Evolutionary conservation across 2,888 invertebrate species (phyloP), one percentile per base, ranked within the genome.

Genomic region (Eulithis prunata): DNA sequence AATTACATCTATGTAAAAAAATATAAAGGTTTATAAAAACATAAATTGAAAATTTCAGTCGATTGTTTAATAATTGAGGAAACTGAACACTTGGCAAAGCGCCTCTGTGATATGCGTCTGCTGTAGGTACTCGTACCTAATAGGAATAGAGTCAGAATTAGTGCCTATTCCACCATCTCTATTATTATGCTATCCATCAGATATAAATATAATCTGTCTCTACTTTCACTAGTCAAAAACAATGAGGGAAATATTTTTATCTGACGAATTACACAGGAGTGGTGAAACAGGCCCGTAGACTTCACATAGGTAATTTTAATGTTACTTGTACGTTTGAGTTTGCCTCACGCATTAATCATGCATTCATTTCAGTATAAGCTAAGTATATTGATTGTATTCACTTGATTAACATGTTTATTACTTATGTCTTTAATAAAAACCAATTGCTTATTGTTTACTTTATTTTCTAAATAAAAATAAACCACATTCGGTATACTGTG

Each of bases 331-430:
- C 74, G 36, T 78, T 79, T 86, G 77, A 80, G 83, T 89, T 21
- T 88, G 85, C 84, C 79, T 75, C 81, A 81, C 74, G 81, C 83
- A 76, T 87, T 85, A 41, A 72, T 83, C 83, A 80, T 84, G 81
- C 87, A 85, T 84, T 83, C 77, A 85, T 84, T 82, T 86, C 82
- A n/a, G n/a, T 80, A 82, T 86, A 85, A 85, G 79, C 78, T 75
- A 86, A 84, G 81, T 79, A 67, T 68, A 85, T 86, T 88, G 90
- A 32, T 88, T 89, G 89, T 91, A 91, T 90, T 91, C 91, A 91
- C 90, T 91, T 91, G 91, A 91, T 89, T 87, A 90, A 90, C 87
- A 91, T 92, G 91, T 92, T 93, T 93, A 92, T 91, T 93, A 21
- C 21, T 21, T 21, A 92, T 88, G 88, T 90, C 91, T 93, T 90